Percentiles rank a stretch among this genome's conserved stretches.
phyloP scores from a whole-genome alignment of 2,888 invertebrate species.

The Zelleria hepariella region DNA sequence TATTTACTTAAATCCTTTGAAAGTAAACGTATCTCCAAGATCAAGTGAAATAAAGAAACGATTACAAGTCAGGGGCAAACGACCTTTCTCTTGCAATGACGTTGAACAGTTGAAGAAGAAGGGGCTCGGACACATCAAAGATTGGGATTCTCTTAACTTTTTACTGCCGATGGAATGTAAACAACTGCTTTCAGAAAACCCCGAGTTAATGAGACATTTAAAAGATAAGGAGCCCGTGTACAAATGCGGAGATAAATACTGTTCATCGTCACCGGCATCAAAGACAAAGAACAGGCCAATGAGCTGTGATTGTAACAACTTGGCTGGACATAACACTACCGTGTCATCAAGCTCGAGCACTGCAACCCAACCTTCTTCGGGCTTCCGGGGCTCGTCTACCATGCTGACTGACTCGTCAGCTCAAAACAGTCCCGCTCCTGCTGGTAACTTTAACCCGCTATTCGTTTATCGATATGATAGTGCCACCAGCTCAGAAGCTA shows the following conservation, averaged over 20 bases:
- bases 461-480: slow-evolving; percentile 89
- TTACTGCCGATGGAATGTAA: slow-evolving; percentile 88
- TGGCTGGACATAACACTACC: slow-evolving; percentile 67
- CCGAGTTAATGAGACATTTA: slow-evolving; percentile 79
- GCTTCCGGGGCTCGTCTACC: slow-evolving; percentile 89
- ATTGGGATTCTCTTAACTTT: slow-evolving; percentile 94
- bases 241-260: slow-evolving; percentile 55
- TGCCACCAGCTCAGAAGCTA: slow-evolving; percentile 80
- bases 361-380: slow-evolving; percentile 86
- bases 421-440: slow-evolving; percentile 76
- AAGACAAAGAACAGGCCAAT: slow-evolving; percentile 73
- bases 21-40: slow-evolving; percentile 59
- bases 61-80: slow-evolving; percentile 55
- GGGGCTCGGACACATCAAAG: slow-evolving; percentile 87
- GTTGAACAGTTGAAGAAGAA: slow-evolving; percentile 84
- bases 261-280: slow-evolving; percentile 49
- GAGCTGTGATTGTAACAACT: slow-evolving; percentile 73
- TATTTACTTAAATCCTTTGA: slow-evolving; percentile 82
- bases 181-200: slow-evolving; percentile 83
- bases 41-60: slow-evolving; percentile 48
- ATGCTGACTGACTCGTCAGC: slow-evolving; percentile 82
- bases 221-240: slow-evolving; percentile 61
- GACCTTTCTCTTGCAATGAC: slow-evolving; percentile 86
- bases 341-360: slow-evolving; percentile 79
- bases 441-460: slow-evolving; percentile 76